Base-by-base conservation (phyloP, 2,113 vertebrate species). In the Chitala chitala region DNA sequence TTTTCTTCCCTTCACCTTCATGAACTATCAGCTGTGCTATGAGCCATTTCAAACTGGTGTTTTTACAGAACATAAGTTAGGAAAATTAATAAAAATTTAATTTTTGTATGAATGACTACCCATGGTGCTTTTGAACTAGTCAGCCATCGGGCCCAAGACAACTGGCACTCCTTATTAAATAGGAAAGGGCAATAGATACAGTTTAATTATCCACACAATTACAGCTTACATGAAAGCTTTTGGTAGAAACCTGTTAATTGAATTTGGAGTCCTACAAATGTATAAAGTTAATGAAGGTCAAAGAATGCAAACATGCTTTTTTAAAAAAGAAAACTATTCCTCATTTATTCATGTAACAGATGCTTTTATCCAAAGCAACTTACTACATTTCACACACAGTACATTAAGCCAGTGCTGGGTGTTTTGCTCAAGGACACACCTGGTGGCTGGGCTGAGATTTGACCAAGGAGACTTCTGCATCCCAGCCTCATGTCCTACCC, bases 191-290 rank as follows among this genome's bases (percentile, higher is more conserved):
- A 2, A 26, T 29, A 15, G 6, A 36, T 4, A 13, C 13, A 9
- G 13, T 69, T 33, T 69, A 50, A 51, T 69, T 51, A 66, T 46
- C 36, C 66, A 53, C 66, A 20, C 65, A 29, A 29, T 51, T 24
- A 48, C 46, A 69, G 66, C 13, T 5, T 69, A 29, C 44, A 6
- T 69, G 15, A 50, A 15, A 69, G 24, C 1, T 33, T 24, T 61
- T 29, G 58, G 7, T 69, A 15, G 24, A 50, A 7, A 44, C 3
- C 5, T 51, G 15, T 1, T 29, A 51, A 69, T 69, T 69, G 46
- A 69, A 50, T 44, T 69, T 40, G 17, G 46, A 44, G 10, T 24
- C 66, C 44, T 69, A 5, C 4, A 44, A 40, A 44, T 24, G 42
- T 50, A 7, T 48, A 6, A 33, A 51, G 26, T 69, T 69, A 69